Evolutionary conservation across 2,888 invertebrate genomes (phyloP).

Genomic region (Leistus spinibarbis): DNA sequence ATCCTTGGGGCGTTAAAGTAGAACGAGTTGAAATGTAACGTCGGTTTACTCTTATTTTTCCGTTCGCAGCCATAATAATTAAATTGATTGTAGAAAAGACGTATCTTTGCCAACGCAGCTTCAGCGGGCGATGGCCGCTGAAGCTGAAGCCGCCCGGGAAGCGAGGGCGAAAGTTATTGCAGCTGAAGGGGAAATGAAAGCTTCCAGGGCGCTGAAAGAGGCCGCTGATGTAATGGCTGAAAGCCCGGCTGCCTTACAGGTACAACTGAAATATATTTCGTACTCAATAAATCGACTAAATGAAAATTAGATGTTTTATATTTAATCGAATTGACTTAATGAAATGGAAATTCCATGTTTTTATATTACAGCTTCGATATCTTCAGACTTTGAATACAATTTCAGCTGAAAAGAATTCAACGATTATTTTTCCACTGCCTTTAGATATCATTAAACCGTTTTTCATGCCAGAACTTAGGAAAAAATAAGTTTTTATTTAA

Average conservation of each 20-base stretch:
- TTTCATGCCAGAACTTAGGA: neutral
- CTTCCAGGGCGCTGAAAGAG: conserved; percentile 82
- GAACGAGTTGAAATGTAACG: conserved; percentile 90
- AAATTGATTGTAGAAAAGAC: conserved; percentile 66
- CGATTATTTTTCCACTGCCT: conserved; percentile 92
- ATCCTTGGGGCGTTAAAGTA: conserved; percentile 93
- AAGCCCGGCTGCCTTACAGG: conserved; percentile 81
- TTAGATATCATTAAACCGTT: conserved; percentile 70
- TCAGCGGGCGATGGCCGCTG: conserved; percentile 83
- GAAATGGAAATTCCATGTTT: neutral
- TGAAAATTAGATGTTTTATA: too few relatives aligned
- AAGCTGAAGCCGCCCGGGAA: conserved; percentile 80
- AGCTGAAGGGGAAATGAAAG: conserved; percentile 86
- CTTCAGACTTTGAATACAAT: conserved; percentile 90
- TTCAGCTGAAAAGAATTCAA: conserved; percentile 94
- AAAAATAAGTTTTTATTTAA: neutral
- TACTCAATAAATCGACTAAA: too few relatives aligned
- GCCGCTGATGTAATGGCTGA: conserved; percentile 85
- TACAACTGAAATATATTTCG: conserved; percentile 44
- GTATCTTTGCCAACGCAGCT: conserved; percentile 77
- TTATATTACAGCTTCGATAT: conserved; percentile 72
- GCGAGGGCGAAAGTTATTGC: conserved; percentile 82
- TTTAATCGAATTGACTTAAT: neutral
- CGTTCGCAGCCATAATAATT: neutral
- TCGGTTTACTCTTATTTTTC: neutral